A percentile compares a stretch with the other conserved stretches of the same genome.
These are phyloP conservation scores for Ammodytes marinus DNA, from an alignment of 2,113 vertebrate species.

Conservation along the genomic window DNA sequence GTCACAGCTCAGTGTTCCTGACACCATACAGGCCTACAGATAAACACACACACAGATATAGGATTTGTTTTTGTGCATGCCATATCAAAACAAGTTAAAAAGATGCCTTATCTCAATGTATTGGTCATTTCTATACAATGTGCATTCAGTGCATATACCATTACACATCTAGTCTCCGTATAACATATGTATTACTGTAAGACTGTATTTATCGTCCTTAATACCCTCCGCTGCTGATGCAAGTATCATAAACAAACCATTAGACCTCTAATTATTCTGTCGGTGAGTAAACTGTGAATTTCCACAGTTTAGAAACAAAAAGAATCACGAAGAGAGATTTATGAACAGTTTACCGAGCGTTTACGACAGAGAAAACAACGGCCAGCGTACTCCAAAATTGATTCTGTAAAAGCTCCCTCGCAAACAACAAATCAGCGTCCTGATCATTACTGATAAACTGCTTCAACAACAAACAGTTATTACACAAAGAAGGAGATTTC, in stretches of 20 bases:
- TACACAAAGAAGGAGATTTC: background rate
- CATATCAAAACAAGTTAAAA: background rate
- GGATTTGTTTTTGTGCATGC: constrained; percentile 42
- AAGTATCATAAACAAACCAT: background rate
- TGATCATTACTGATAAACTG: background rate
- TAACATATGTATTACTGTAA: background rate
- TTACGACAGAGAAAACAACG: background rate
- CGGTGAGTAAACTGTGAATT: background rate
- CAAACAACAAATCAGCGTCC: background rate
- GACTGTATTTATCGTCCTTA: background rate
- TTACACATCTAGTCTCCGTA: background rate
- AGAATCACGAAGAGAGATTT: background rate
- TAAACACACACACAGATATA: constrained; percentile 47
- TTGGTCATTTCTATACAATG: background rate
- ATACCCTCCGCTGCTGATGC: background rate
- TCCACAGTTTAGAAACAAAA: background rate
- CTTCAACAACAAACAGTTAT: background rate
- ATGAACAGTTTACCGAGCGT: background rate
- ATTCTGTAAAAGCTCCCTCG: background rate
- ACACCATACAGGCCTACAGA: constrained; percentile 76
- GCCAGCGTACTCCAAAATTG: background rate
- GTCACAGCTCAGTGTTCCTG: constrained; percentile 72
- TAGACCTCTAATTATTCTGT: background rate
- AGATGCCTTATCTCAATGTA: background rate
- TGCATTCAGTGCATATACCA: background rate